These are phyloP conservation scores for Drosophila dunni DNA, from an alignment of 1,140 invertebrate species.

Conservation along the genomic window DNA sequence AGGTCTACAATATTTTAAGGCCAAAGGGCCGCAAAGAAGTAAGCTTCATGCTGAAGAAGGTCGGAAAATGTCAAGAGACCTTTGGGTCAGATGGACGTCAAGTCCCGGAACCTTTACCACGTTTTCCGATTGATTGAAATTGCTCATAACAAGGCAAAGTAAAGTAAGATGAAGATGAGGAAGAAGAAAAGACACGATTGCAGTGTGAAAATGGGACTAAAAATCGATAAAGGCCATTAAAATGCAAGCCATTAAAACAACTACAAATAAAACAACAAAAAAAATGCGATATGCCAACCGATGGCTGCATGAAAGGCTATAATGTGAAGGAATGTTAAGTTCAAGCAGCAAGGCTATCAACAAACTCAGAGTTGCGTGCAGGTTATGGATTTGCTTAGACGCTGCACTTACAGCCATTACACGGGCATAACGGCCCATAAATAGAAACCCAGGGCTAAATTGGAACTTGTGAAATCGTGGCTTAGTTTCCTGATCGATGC, in stretches of 20 bases:
- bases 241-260: conserved; percentile 58
- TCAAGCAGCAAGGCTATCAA: conserved; percentile 69
- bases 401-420: conserved; percentile 13
- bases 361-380: conserved; percentile 58
- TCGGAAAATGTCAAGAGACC: conserved; percentile 24
- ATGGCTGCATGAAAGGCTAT: conserved; percentile 31
- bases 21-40: conserved; percentile 2
- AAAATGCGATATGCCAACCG: conserved; percentile 11
- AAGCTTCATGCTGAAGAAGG: conserved; percentile 1
- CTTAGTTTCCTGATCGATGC: conserved; percentile 71
- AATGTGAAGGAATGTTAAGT: conserved; percentile 68
- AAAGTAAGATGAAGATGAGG: not conserved
- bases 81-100: conserved; percentile 26
- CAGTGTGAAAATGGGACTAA: conserved; percentile 48
- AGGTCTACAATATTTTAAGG: not conserved
- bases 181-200: conserved; percentile 2
- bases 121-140: conserved; percentile 65
- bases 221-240: conserved; percentile 81
- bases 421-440: conserved; percentile 40
- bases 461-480: conserved; percentile 48
- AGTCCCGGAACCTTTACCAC: conserved; percentile 53
- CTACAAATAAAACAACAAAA: conserved; percentile 5
- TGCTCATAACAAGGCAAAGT: conserved; percentile 71
- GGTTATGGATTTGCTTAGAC: conserved; percentile 47
- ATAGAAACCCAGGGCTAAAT: conserved; percentile 69